These are phyloP conservation scores for Steatornis caripensis DNA, from an alignment of 2,113 vertebrate genomes.

Conservation along the genomic window DNA sequence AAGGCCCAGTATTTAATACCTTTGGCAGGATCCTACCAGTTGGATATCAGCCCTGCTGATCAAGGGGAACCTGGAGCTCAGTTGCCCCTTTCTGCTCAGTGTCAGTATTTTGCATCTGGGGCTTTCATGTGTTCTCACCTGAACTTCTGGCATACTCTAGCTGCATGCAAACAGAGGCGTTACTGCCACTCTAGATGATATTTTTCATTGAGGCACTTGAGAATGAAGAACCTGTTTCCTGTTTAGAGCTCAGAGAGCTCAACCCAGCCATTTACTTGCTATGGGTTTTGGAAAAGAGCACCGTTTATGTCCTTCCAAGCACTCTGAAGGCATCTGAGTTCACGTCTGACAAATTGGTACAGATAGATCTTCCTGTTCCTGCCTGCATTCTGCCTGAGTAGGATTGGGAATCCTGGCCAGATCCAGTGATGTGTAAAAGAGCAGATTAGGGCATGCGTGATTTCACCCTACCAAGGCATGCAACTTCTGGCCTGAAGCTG, in stretches of 20 bases:
- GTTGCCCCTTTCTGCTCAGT: neutral
- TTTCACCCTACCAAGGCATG: neutral
- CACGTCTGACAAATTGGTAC: neutral
- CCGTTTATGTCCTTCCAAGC: neutral
- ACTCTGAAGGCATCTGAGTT: neutral
- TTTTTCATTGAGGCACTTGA: conserved; percentile 40
- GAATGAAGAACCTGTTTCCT: conserved; percentile 44
- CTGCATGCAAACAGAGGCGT: neutral
- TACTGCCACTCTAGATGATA: neutral
- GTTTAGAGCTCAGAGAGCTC: neutral
- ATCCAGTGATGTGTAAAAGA: neutral
- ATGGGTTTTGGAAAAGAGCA: neutral
- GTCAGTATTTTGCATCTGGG: neutral
- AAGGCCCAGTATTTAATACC: neutral
- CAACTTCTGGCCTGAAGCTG: neutral
- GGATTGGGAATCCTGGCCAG: neutral
- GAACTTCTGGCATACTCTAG: neutral
- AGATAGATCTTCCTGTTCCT: neutral
- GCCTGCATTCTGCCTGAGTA: neutral
- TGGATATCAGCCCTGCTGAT: neutral
- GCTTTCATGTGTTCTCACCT: neutral
- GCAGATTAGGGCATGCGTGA: rapidly evolving
- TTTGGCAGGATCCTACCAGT: neutral
- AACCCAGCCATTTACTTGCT: neutral
- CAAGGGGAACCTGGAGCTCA: neutral